Conservation (phyloP, 2,888 invertebrate genomes). For the Nebria brevicollis region DNA sequence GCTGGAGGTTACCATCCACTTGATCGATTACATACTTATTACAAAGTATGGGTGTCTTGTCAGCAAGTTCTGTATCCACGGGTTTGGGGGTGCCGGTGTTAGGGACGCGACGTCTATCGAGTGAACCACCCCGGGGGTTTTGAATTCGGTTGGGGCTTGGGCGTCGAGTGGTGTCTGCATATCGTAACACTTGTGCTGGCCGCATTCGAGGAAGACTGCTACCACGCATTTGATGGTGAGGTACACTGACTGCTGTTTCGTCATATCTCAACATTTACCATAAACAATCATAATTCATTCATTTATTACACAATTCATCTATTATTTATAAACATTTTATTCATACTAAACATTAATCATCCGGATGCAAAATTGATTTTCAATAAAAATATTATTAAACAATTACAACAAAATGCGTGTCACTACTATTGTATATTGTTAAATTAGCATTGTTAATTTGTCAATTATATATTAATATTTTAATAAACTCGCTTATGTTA, state of each 20-base stretch:
- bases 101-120: constrained; percentile 56
- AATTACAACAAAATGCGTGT: no score
- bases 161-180: constrained; percentile 56
- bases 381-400: no score
- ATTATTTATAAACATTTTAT: no score
- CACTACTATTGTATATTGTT: no score
- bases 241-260: constrained; percentile 46
- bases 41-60: constrained; percentile 72
- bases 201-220: constrained; percentile 56
- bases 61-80: constrained; percentile 58
- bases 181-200: constrained; percentile 59
- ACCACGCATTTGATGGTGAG: constrained; percentile 48
- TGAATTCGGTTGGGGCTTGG: constrained; percentile 34
- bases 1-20: constrained; percentile 56
- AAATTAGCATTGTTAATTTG: no score
- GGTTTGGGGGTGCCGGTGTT: constrained; percentile 55
- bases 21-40: constrained; percentile 76
- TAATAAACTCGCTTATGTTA: no score
- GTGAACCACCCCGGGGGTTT: constrained; percentile 55
- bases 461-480: no score
- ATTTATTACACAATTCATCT: no score
- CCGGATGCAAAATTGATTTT: no score
- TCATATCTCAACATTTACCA: constrained; percentile 55
- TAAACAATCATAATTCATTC: no score
- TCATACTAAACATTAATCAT: no score